Conservation (phyloP, 2,888 invertebrate species). For the Cheilosia variabilis region DNA sequence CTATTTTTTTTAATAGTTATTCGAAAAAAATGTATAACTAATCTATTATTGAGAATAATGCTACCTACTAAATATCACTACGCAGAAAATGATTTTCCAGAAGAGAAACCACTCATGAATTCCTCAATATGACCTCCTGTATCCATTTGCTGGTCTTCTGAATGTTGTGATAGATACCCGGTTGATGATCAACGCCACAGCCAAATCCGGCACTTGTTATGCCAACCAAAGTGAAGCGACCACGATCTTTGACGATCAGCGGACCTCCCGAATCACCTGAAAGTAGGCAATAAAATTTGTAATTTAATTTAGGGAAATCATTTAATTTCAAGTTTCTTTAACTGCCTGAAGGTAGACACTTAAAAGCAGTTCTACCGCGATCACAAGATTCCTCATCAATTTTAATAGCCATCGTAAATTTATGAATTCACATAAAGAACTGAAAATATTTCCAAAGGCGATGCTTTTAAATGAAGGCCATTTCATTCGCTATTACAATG, state of each 20-base stretch:
- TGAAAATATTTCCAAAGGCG: background rate
- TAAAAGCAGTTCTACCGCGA: background rate
- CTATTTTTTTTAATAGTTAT: background rate
- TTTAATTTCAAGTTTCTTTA: background rate
- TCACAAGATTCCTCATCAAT: background rate
- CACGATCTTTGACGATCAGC: conserved; percentile 88
- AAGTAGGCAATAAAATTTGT: conserved; percentile 32
- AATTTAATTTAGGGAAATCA: background rate
- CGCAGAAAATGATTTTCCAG: background rate
- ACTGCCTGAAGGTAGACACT: conserved; percentile 76
- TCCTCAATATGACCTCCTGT: conserved; percentile 84
- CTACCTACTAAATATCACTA: conserved; percentile 44
- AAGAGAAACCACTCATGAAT: conserved; percentile 74
- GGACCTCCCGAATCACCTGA: conserved; percentile 93
- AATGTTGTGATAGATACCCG: conserved; percentile 93
- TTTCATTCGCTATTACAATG: too few species aligned
- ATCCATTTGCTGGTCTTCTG: conserved; percentile 89
- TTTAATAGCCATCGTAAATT: background rate
- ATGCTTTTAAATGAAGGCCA: background rate
- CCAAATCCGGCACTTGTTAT: conserved; percentile 94
- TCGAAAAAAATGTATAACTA: background rate
- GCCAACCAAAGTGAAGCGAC: conserved; percentile 90
- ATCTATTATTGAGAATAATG: background rate
- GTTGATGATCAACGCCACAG: conserved; percentile 93
- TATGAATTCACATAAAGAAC: background rate